Base-by-base conservation (phyloP, 2,113 vertebrate genomes). In the Prionailurus bengalensis region DNA sequence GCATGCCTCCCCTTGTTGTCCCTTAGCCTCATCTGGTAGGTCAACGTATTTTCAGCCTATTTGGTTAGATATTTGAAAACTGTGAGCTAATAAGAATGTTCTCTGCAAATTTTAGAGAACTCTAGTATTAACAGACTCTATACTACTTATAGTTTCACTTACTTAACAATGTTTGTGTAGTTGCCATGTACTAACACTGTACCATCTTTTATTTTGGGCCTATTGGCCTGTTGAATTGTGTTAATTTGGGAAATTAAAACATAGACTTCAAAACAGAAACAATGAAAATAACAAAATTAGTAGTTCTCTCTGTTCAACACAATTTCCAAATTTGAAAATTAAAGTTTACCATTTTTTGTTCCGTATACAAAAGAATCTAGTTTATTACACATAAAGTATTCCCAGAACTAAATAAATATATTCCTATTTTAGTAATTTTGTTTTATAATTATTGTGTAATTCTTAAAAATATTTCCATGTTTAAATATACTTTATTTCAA, bases 241-340 rank as follows among this genome's bases (percentile, higher is more conserved):
- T 70, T 31, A 17, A 23, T 86, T 86, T 91, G 73, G 58, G 71
- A 88, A 93, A 79, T 19, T 42, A 39, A 95, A 84, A n/a, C 25
- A 88, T 70, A 33, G 19, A 66, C 63, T 25, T 70, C 15, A 91
- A 91, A 78, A 61, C 3, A 88, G 58, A 96, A 95, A 94, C 14
- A 92, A 89, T 65, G 76, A 89, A 96, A 89, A 93, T 94, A 78
- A 82, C 65, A 74, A 89, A 88, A 84, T 27, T 78, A 73, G 27
- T 84, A 89, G 12, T 61, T n/a, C 0, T 90, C 6, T 82, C 45
- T 80, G 3, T 39, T 95, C 4, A 83, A 87, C 0, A 48, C 8
- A 36, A 16, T 93, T 95, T 86, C 48, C 51, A 71, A 42, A 36
- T 95, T 89, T 74, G 27, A 96, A 85, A 91, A 94, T 91, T 83